Conservation (phyloP, 2,113 vertebrate genomes). For the Ranitomeya variabilis region DNA sequence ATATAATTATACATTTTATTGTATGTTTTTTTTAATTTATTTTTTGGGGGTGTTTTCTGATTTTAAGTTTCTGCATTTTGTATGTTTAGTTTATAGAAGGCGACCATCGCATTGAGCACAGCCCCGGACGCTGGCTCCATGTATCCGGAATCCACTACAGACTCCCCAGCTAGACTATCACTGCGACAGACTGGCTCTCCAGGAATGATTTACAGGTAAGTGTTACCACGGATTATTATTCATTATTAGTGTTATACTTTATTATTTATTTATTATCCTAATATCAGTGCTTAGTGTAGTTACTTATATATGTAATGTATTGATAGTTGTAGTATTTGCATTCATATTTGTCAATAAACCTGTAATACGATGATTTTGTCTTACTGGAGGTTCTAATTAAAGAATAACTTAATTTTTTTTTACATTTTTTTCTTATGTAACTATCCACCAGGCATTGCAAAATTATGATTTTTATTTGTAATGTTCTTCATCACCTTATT, state of each 20-base stretch:
- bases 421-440: too few species aligned
- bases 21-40: neutral
- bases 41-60: neutral
- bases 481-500: too few species aligned
- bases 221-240: neutral
- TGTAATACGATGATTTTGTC: too few species aligned
- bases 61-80: neutral
- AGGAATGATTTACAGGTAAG: slow-evolving; percentile 98
- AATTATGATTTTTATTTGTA: too few species aligned
- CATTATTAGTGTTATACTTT: neutral
- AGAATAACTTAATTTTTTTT: too few species aligned
- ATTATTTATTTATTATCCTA: neutral
- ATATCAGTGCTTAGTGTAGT: neutral
- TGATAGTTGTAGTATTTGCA: neutral
- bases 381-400: too few species aligned
- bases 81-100: slow-evolving; percentile 48
- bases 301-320: neutral
- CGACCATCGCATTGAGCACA: slow-evolving; percentile 61
- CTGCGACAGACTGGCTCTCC: slow-evolving; percentile 95
- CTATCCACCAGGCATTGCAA: too few species aligned
- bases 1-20: neutral
- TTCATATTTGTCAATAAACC: neutral
- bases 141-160: slow-evolving; percentile 99
- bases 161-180: slow-evolving; percentile 96
- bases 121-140: slow-evolving; percentile 81